Percentiles rank a stretch among this genome's conserved stretches.
These are phyloP conservation scores for Amphiura filiformis DNA, from an alignment of 35 echinoderm and acorn worm genomes.

Conservation along the genomic window DNA sequence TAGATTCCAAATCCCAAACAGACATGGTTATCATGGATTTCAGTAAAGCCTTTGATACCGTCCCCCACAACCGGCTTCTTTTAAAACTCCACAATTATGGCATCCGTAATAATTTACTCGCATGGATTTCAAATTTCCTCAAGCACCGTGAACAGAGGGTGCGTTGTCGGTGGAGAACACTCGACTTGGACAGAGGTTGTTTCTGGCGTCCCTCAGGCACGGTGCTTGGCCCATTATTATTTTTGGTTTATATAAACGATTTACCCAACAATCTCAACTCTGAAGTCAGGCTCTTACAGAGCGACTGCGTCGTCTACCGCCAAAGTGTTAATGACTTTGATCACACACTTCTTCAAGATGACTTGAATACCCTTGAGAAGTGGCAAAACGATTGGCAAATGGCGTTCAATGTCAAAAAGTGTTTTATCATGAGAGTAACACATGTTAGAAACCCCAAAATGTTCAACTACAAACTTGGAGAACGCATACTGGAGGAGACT, in stretches of 20 bases:
- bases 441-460: background rate
- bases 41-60: too few species aligned
- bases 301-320: background rate
- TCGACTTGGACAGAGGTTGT: background rate
- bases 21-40: too few species aligned
- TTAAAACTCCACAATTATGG: too few species aligned
- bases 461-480: background rate
- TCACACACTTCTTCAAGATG: background rate
- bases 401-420: background rate
- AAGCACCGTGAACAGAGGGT: too few species aligned
- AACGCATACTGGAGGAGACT: background rate
- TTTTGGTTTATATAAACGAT: background rate
- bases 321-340: background rate
- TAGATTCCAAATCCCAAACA: too few species aligned
- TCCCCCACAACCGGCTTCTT: too few species aligned
- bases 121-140: too few species aligned
- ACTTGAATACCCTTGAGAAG: background rate
- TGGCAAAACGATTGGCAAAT: conserved; percentile 2
- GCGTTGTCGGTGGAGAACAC: conserved; percentile 9
- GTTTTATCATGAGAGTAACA: background rate
- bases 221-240: background rate
- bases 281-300: background rate
- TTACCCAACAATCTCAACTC: background rate
- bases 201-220: background rate
- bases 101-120: too few species aligned